These are phyloP conservation scores for Salticus scenicus DNA, from an alignment of 2,888 invertebrate species.

Conservation along the genomic window DNA sequence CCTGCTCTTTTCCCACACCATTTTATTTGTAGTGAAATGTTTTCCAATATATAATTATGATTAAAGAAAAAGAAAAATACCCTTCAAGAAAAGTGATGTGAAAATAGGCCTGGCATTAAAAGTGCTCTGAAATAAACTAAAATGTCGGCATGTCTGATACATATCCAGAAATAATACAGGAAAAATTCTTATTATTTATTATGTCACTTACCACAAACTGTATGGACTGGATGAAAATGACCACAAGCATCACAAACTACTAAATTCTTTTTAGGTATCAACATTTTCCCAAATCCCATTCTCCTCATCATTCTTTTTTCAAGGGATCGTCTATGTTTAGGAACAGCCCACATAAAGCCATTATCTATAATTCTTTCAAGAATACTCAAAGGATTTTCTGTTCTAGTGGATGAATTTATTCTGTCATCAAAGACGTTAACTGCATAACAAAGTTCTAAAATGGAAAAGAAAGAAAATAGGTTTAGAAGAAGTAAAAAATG, in stretches of 20 bases:
- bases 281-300: constrained; percentile 84
- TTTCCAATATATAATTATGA: too few species aligned
- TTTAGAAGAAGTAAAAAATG: too few species aligned
- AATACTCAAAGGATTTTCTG: neutral
- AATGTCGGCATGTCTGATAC: too few species aligned
- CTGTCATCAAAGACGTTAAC: neutral
- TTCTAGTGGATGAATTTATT: neutral
- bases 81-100: too few species aligned
- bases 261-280: constrained; percentile 84
- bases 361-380: constrained; percentile 76
- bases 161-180: neutral
- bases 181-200: too few species aligned
- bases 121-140: too few species aligned
- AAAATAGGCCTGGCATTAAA: too few species aligned
- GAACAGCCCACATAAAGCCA: constrained; percentile 88
- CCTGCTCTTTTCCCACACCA: too few species aligned
- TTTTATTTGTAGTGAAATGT: too few species aligned
- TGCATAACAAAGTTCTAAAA: constrained; percentile 39
- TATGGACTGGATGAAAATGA: constrained; percentile 85
- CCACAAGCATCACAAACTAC: constrained; percentile 88
- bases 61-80: too few species aligned
- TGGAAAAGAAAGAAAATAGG: neutral
- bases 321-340: constrained; percentile 84
- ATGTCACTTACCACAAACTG: constrained; percentile 92
- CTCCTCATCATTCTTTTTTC: constrained; percentile 85